phyloP scores from a whole-genome alignment of 2,113 vertebrate species.

The Eretmochelys imbricata region DNA sequence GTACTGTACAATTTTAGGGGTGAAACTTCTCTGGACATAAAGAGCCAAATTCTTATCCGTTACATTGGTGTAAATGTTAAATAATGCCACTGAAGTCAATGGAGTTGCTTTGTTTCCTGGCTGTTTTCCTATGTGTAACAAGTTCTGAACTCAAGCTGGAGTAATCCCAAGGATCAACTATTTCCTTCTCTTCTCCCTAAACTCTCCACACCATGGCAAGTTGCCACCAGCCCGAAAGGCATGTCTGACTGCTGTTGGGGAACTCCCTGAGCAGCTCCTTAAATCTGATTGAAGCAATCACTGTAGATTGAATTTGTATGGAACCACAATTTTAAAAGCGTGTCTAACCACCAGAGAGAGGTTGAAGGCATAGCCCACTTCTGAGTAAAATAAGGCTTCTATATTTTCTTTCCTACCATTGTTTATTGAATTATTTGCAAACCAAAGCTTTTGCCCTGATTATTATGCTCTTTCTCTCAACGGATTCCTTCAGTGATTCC shows the following conservation, averaged over 20 bases:
- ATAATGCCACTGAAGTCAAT: not conserved
- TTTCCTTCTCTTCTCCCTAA: not conserved
- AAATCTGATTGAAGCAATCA: not conserved
- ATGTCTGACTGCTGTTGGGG: not conserved
- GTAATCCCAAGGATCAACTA: not conserved
- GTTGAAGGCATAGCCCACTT: not conserved
- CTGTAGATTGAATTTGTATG: not conserved
- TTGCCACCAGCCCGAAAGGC: not conserved
- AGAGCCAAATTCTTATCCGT: not conserved
- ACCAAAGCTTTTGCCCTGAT: not conserved
- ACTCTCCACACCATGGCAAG: not conserved
- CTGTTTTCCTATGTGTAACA: not conserved
- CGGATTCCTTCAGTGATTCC: not conserved
- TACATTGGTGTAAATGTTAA: not conserved
- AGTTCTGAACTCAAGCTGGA: not conserved
- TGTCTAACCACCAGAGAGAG: not conserved
- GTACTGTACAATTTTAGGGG: not conserved
- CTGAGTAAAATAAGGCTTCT: not conserved
- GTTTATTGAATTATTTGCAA: not conserved
- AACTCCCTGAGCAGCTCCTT: not conserved
- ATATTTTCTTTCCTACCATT: not conserved
- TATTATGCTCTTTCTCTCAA: not conserved
- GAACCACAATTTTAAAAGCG: not conserved
- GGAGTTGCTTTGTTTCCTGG: not conserved
- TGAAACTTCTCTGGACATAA: not conserved